A percentile compares a stretch with the other conserved stretches of the same genome.
phyloP scores from a whole-genome alignment of 2,113 vertebrate species.

The Pollimyrus isidori region DNA sequence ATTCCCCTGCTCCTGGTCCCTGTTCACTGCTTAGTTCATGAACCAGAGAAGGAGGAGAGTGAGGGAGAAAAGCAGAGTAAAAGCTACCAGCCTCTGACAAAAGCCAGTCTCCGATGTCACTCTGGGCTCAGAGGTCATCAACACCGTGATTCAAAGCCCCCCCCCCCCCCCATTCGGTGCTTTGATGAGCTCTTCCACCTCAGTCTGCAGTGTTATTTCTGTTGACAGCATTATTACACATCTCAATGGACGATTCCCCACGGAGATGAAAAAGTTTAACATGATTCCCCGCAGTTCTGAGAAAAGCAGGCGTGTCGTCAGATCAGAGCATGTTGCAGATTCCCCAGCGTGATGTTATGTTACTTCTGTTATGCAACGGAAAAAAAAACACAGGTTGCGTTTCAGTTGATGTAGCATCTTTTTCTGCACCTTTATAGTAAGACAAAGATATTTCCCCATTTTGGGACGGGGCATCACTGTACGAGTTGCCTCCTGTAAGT shows the following conservation, averaged over 20 bases:
- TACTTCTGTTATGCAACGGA: slow-evolving; percentile 20
- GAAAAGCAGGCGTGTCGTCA: slow-evolving; percentile 12
- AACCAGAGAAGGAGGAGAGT: neutral
- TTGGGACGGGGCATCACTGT: neutral
- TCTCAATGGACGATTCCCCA: slow-evolving; percentile 31
- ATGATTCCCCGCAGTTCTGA: slow-evolving; percentile 33
- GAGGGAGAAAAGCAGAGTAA: neutral
- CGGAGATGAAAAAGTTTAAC: slow-evolving; percentile 37
- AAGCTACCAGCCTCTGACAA: neutral
- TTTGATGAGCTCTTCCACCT: slow-evolving; percentile 13
- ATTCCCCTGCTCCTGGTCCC: neutral
- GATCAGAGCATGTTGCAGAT: slow-evolving; percentile 35
- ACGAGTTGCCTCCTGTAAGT: neutral
- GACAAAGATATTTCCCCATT: neutral
- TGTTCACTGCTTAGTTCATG: neutral
- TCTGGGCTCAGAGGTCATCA: neutral
- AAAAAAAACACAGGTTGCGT: slow-evolving; percentile 25
- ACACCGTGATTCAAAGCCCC: neutral
- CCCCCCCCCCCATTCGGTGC: neutral
- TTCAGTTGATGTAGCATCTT: slow-evolving; percentile 29
- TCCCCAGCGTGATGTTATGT: slow-evolving; percentile 33
- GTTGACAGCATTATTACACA: slow-evolving; percentile 40
- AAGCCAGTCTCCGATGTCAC: neutral
- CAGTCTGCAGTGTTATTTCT: slow-evolving; percentile 27
- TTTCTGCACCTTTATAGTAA: neutral